These are phyloP conservation scores for Conops quadrifasciatus DNA, from an alignment of 2,888 invertebrate species.

Conservation along the genomic window DNA sequence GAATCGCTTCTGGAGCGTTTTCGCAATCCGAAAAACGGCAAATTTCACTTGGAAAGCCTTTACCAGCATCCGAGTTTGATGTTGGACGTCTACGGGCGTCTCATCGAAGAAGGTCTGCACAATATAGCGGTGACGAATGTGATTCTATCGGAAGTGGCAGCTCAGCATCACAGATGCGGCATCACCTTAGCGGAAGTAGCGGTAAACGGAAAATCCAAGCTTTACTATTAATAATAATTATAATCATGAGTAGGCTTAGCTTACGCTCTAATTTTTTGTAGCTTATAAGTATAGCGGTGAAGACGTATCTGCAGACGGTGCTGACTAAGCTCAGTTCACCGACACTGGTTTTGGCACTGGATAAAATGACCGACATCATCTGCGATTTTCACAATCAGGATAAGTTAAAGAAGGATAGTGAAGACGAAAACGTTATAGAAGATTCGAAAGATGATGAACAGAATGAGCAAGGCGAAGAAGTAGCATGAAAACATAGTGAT, in stretches of 20 bases:
- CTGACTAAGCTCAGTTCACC: slow-evolving; percentile 45
- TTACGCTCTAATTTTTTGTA: neutral
- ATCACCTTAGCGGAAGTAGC: neutral
- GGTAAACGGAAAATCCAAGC: neutral
- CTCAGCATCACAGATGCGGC: neutral
- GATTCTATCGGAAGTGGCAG: slow-evolving; percentile 13
- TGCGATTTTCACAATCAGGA: slow-evolving; percentile 37
- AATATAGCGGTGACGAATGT: slow-evolving; percentile 38
- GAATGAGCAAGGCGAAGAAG: neutral
- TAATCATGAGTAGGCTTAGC: neutral
- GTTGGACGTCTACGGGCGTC: slow-evolving; percentile 45
- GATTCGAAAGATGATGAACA: neutral
- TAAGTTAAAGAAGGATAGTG: neutral
- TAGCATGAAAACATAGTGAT: neutral
- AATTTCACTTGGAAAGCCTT: slow-evolving; percentile 47
- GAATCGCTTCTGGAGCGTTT: slow-evolving; percentile 48
- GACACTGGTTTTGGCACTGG: slow-evolving; percentile 47
- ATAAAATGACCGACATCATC: slow-evolving; percentile 42
- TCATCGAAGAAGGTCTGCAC: slow-evolving; percentile 52
- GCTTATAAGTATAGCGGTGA: slow-evolving; percentile 19
- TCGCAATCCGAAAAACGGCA: slow-evolving; percentile 30
- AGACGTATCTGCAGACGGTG: slow-evolving; percentile 40
- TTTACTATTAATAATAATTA: neutral
- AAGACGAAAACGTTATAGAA: neutral
- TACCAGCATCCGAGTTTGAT: slow-evolving; percentile 48